Base-by-base conservation (phyloP, 2,888 invertebrate genomes). In the Plagiodera versicolora region DNA sequence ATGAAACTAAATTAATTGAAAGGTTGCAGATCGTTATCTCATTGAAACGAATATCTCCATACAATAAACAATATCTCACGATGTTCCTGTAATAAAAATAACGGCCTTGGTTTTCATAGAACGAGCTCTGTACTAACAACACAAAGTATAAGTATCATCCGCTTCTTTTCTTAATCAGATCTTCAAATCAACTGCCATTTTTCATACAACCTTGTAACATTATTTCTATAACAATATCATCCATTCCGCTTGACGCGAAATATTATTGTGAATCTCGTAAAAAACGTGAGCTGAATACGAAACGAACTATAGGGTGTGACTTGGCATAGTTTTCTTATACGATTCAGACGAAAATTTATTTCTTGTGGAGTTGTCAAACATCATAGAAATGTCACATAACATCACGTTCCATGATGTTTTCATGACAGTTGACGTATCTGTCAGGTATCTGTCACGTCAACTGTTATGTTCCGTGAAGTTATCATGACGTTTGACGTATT, bases 1-100 rank as follows among this genome's bases (percentile, higher is more conserved):
- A 58, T 49, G 65, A 67, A 69, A 68, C 64, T 60, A 54, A 50
- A 56, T 49, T 68, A 67, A 68, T 67, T 69, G 69, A 69, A 67
- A 69, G 69, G 66, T 67, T 65, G 61, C 65, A 64, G 71, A 72
- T 72, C 58, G 35, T 66, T 70, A 72, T 72, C 72, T 57, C 24
- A 58, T 62, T 67, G 61, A 67, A 67, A 68, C 61, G 63, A 68
- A 66, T 70, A 69, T 39, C n/a, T 39, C 39, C 65, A 66, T 63
- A 70, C 70, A 69, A 70, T 69, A 72, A 72, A 72, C 74, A 74
- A 74, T 72, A 69, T 67, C 65, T 70, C 72, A 72, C 71, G 70
- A 70, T 65, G 61, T 67, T 67, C 65, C 63, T 67, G 67, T 67
- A 73, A 70, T 67, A 69, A 70, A 67, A 69, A 70, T 70, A 66